Evolutionary conservation across 2,797 vertebrate species (phyloP).

Genomic region (Rhabdophis nuchalis): DNA sequence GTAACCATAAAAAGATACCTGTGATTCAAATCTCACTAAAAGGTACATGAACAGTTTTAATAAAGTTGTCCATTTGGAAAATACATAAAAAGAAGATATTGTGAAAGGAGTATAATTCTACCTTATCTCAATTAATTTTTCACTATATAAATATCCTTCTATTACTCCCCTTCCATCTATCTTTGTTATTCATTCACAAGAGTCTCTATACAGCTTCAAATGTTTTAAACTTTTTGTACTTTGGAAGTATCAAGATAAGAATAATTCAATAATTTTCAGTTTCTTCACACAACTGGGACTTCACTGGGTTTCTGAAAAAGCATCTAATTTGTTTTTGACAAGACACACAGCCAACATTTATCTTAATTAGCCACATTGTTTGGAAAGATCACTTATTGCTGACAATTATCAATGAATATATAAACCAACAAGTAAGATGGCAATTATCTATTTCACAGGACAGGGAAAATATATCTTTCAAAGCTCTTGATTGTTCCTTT

Average conservation of each 20-base stretch:
- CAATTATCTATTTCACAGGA: background rate
- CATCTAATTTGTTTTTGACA: slow-evolving; percentile 5
- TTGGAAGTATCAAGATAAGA: background rate
- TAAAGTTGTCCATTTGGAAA: background rate
- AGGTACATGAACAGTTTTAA: background rate
- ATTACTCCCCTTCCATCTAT: background rate
- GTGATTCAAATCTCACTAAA: background rate
- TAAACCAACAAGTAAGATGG: background rate
- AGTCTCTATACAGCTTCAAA: background rate
- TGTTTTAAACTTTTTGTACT: background rate
- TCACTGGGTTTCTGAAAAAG: background rate
- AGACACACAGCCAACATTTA: slow-evolving; percentile 1
- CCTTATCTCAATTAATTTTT: background rate
- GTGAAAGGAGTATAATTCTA: background rate
- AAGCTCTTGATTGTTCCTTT: background rate
- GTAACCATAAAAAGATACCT: background rate
- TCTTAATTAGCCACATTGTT: slow-evolving; percentile 12
- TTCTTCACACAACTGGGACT: background rate
- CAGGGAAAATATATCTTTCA: background rate
- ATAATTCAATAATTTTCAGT: background rate
- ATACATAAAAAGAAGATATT: background rate
- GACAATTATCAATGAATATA: background rate
- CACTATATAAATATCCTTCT: background rate
- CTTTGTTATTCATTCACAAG: background rate
- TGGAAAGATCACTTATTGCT: background rate